Evolutionary conservation across 2,888 invertebrate genomes (phyloP).

Genomic region (Temnothorax unifasciatus): DNA sequence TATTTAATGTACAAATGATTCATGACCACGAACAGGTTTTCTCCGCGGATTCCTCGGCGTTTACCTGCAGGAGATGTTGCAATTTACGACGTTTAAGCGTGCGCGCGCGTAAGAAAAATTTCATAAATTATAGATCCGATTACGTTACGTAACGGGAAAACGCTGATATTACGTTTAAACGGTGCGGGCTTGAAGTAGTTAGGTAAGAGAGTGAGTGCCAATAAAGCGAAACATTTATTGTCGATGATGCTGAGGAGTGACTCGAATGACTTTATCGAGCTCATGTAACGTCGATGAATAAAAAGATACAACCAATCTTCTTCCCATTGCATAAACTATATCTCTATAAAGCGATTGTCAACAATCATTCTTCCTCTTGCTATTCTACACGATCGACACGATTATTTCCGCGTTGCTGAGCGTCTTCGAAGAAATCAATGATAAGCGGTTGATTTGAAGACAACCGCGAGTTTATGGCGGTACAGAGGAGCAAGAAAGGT

Average conservation of each 20-base stretch:
- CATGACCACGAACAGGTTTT: not conserved
- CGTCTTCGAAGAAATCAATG: not conserved
- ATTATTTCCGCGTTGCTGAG: constrained; percentile 35
- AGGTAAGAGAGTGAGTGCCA: constrained; percentile 10
- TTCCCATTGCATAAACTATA: not conserved
- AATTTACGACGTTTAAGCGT: not conserved
- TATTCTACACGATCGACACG: constrained; percentile 14
- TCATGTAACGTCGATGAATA: constrained; percentile 5
- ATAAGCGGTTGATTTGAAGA: not conserved
- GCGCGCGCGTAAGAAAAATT: constrained; percentile 23
- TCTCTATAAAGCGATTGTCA: constrained; percentile 1
- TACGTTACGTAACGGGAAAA: constrained; percentile 28
- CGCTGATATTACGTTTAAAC: constrained; percentile 25
- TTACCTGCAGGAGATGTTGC: not conserved
- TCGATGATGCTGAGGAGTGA: not conserved
- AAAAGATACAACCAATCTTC: not conserved
- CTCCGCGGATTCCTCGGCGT: not conserved
- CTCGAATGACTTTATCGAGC: constrained; percentile 9
- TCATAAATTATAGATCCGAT: constrained; percentile 31
- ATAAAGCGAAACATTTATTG: constrained; percentile 20
- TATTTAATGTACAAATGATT: constrained; percentile 16
- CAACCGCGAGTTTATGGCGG: not conserved
- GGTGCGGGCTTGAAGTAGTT: not conserved
- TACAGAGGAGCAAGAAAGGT: not conserved
- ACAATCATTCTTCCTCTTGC: constrained; percentile 17